These are phyloP conservation scores for Micropoecilia bifurca DNA, from an alignment of 2,797 vertebrate genomes.

Conservation along the genomic window DNA sequence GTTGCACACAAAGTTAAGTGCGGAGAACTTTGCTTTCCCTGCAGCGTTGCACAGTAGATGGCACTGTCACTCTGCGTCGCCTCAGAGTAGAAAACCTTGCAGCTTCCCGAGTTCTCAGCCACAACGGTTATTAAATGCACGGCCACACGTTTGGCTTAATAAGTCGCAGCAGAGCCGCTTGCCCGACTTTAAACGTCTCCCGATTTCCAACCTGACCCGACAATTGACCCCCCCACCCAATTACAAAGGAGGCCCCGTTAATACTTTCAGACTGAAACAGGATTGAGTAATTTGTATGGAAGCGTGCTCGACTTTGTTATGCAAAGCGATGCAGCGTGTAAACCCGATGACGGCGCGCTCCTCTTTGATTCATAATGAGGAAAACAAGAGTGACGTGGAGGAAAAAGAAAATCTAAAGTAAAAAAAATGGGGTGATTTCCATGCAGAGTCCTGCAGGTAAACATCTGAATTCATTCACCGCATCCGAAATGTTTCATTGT, in stretches of 20 bases:
- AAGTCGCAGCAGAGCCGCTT: slow-evolving; percentile 30
- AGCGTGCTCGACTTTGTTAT: slow-evolving; percentile 44
- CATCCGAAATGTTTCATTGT: slow-evolving; percentile 62
- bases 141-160: slow-evolving; percentile 51
- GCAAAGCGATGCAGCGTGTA: slow-evolving; percentile 47
- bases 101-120: slow-evolving; percentile 19
- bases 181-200: slow-evolving; percentile 46
- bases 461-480: slow-evolving; percentile 50
- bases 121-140: slow-evolving; percentile 59
- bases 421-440: not conserved
- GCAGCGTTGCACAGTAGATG: slow-evolving; percentile 67
- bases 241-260: slow-evolving; percentile 54
- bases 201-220: slow-evolving; percentile 53
- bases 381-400: slow-evolving; percentile 47
- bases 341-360: not conserved
- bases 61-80: slow-evolving; percentile 60
- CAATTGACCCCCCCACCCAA: slow-evolving; percentile 45
- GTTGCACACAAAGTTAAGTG: not conserved
- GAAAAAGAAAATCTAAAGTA: not conserved
- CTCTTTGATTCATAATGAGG: slow-evolving; percentile 32
- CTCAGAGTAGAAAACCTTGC: not conserved
- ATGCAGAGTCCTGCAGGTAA: slow-evolving; percentile 43
- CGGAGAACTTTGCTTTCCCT: not conserved
- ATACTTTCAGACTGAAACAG: slow-evolving; percentile 44
- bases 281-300: slow-evolving; percentile 50